A percentile compares a stretch with the other conserved stretches of the same genome.
phyloP scores from a whole-genome alignment of 1,140 invertebrate genomes.

The Whitmania pigra region DNA sequence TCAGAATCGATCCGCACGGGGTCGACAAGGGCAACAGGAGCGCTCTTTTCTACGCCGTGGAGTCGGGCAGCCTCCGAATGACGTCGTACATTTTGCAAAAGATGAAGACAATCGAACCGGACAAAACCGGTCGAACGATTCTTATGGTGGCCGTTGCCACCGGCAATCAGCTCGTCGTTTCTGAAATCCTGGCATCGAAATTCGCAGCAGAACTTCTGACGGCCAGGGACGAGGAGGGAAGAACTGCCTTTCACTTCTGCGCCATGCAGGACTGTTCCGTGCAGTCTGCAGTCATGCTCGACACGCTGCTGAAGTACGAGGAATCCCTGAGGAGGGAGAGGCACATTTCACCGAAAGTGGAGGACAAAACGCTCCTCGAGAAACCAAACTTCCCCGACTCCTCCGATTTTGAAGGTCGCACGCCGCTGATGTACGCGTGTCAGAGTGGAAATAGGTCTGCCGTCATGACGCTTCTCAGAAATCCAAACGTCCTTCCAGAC shows the following conservation, averaged over 20 bases:
- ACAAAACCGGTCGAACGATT: neutral
- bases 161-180: constrained; percentile 11
- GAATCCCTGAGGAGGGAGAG: neutral
- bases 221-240: constrained; percentile 7
- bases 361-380: neutral
- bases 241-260: constrained; percentile 24
- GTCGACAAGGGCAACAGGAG: constrained; percentile 12
- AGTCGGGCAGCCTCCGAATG: neutral
- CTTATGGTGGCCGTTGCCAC: constrained; percentile 19
- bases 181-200: constrained; percentile 13
- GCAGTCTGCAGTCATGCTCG: constrained; percentile 8
- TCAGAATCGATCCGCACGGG: constrained; percentile 6
- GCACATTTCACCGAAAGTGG: neutral
- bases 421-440: constrained; percentile 24
- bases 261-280: constrained; percentile 17
- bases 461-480: constrained; percentile 17
- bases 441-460: constrained; percentile 3
- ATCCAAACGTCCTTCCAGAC: constrained; percentile 19
- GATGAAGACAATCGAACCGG: neutral
- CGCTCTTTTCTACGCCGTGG: constrained; percentile 21
- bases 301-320: constrained; percentile 12
- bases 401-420: neutral
- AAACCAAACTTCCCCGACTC: constrained; percentile 10
- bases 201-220: constrained; percentile 1
- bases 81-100: constrained; percentile 13